Base-by-base conservation (phyloP, 2,113 vertebrate species). In the Elanoides forficatus region DNA sequence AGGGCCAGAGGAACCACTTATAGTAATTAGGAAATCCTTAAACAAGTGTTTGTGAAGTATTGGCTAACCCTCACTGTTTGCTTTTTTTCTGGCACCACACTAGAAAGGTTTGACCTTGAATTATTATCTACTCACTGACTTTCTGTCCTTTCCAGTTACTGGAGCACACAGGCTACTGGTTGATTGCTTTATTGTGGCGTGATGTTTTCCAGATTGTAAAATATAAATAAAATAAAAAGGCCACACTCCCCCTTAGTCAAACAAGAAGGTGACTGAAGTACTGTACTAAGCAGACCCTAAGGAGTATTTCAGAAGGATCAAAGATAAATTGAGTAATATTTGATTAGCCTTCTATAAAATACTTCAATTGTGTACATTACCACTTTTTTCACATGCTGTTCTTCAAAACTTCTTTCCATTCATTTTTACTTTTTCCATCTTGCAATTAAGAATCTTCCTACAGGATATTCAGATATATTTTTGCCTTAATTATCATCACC, bases 21-120 rank as follows among this genome's bases (percentile, higher is more conserved):
- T 95, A 98, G 99, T 99, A 99, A 99, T 99, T 99, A 99, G 99
- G 99, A 99, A 99, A 99, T 99, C 99, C 99, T 99, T 99, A 99
- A 99, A 99, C 98, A 99, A 99, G 99, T 98, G 98, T 99, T 99
- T 99, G 99, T 98, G 98, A 99, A 99, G 98, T 98, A 98, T 98
- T 98, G 98, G 98, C 99, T 99, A 98, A 98, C 98, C 98, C 98
- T 98, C 98, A 96, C 97, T 98, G 98, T 98, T 99, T 98, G 98
- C 98, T 97, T 91, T 96, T 96, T 98, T 98, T 97, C 98, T 98
- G 98, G 99, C 98, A 99, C 98, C 98, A 98, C 98, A 98, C 98
- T 98, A 98, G 97, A 98, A 97, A 98, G 98, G 98, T 98, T 99
- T 99, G 99, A 99, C 99, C 99, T 99, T 99, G 98, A 98, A 99